Evolutionary conservation across 2,113 vertebrate genomes (phyloP).

Genomic region (Eleginops maclovinus): DNA sequence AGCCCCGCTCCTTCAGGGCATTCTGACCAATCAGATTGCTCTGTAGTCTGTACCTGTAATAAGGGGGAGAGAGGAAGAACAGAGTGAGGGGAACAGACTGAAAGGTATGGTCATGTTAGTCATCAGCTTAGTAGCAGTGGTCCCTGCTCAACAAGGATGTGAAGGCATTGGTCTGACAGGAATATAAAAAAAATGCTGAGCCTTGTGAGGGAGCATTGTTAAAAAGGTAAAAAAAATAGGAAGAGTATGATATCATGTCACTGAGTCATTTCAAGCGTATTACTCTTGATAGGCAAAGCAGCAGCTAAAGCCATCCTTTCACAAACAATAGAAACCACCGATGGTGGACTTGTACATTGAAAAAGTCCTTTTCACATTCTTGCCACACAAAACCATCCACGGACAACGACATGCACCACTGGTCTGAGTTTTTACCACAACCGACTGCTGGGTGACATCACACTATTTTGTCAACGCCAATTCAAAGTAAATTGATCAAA

Average conservation of each 20-base stretch:
- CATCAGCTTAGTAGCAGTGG: neutral
- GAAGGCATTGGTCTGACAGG: neutral
- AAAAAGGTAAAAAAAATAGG: too few species aligned
- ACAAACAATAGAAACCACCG: neutral
- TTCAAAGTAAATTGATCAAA: conserved; percentile 37
- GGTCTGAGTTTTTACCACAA: conserved; percentile 12
- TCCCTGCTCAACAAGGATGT: neutral
- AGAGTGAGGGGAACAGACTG: neutral
- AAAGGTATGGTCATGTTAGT: neutral
- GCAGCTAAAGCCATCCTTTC: neutral
- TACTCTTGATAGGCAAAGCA: neutral
- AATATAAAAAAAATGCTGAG: too few species aligned
- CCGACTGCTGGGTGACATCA: conserved; percentile 18
- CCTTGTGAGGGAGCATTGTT: too few species aligned
- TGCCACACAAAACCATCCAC: neutral
- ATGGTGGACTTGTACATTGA: neutral
- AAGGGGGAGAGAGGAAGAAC: neutral
- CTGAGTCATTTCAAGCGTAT: neutral
- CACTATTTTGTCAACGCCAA: conserved; percentile 27
- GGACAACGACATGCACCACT: neutral
- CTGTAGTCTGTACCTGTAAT: conserved; percentile 61
- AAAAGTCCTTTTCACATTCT: conserved; percentile 19
- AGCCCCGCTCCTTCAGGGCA: conserved; percentile 62
- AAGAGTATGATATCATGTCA: too few species aligned
- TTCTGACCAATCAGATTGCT: conserved; percentile 59